A percentile compares a stretch with the other conserved stretches of the same genome.
Evolutionary conservation across 64 coral and sea anemone genomes (phyloP).

Genomic region (Catalaphyllia jardinei): DNA sequence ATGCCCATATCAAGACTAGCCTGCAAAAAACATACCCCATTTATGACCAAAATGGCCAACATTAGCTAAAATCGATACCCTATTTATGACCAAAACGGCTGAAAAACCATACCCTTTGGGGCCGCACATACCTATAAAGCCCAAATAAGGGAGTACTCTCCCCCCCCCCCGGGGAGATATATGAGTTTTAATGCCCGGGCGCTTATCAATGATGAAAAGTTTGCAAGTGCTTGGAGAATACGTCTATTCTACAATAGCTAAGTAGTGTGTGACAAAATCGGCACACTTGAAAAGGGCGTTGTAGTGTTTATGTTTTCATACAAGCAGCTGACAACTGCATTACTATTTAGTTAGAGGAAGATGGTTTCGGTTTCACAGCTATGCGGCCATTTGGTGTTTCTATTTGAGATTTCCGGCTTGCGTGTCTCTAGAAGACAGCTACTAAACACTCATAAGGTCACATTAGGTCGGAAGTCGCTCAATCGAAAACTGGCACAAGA

Average conservation of each 20-base stretch:
- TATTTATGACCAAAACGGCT: too few relatives aligned
- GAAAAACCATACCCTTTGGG: too few relatives aligned
- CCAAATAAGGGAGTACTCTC: too few relatives aligned
- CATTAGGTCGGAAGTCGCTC: background rate
- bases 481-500: background rate
- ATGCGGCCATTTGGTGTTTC: background rate
- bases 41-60: too few relatives aligned
- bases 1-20: too few relatives aligned
- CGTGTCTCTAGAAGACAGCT: slow-evolving; percentile 2
- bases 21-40: too few relatives aligned
- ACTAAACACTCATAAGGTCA: background rate
- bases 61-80: too few relatives aligned
- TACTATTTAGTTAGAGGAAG: background rate
- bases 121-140: too few relatives aligned
- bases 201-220: background rate
- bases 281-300: background rate
- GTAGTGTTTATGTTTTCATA: background rate
- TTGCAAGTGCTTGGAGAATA: background rate
- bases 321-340: background rate
- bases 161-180: too few relatives aligned
- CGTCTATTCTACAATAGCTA: background rate
- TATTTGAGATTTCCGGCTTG: slow-evolving; percentile 1
- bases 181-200: background rate
- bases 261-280: background rate
- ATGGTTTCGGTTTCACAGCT: background rate